These are phyloP conservation scores for Lasiurus borealis DNA, from an alignment of 2,113 vertebrate genomes.

Conservation along the genomic window DNA sequence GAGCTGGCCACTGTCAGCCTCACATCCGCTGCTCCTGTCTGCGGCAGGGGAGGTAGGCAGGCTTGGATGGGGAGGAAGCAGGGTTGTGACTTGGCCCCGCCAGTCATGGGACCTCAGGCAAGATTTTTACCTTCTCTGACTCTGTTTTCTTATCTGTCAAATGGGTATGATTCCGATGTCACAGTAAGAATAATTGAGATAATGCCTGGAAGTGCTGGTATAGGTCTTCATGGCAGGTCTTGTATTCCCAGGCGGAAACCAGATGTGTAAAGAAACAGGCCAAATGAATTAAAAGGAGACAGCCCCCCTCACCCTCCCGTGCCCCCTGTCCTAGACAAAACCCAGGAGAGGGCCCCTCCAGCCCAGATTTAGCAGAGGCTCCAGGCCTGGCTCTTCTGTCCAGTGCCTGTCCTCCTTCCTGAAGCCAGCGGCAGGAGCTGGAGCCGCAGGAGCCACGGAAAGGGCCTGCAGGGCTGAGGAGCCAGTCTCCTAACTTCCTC, in stretches of 20 bases:
- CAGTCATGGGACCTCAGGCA: background rate
- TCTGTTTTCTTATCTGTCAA: background rate
- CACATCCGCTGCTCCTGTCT: background rate
- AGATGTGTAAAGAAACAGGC: background rate
- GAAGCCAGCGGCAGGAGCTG: accelerated
- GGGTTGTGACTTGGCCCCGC: background rate
- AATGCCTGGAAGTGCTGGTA: background rate
- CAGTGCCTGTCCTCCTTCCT: background rate
- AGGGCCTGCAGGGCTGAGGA: background rate
- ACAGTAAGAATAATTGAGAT: background rate
- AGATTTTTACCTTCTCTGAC: background rate
- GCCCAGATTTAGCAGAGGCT: background rate
- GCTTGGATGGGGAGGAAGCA: background rate
- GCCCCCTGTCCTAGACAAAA: background rate
- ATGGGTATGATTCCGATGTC: background rate
- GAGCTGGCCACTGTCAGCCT: too few species aligned
- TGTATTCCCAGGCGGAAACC: background rate
- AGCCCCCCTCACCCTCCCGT: background rate
- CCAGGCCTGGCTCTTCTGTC: background rate
- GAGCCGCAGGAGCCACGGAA: background rate
- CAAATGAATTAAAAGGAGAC: background rate
- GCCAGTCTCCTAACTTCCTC: background rate
- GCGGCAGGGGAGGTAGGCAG: background rate
- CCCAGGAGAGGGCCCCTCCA: background rate
- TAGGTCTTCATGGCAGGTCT: background rate